These are phyloP conservation scores for Cettia cetti DNA, from an alignment of 2,113 vertebrate species.

Conservation along the genomic window DNA sequence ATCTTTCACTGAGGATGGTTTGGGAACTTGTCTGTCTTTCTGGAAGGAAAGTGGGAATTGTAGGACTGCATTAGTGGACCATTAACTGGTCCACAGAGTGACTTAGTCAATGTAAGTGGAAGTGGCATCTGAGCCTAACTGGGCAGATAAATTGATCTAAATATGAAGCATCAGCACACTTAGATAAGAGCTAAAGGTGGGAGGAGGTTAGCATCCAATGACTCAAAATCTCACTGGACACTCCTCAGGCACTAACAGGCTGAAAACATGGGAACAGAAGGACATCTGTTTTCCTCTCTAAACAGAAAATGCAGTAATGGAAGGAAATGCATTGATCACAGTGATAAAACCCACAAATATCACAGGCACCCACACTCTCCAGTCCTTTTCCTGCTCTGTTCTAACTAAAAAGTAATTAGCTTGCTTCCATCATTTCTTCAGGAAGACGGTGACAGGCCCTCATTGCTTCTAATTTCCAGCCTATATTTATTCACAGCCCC, in stretches of 20 bases:
- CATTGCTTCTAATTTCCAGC: background rate
- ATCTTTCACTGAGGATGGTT: background rate
- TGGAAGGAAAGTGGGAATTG: background rate
- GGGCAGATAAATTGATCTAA: background rate
- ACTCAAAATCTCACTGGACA: background rate
- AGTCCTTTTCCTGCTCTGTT: background rate
- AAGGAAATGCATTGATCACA: background rate
- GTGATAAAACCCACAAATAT: background rate
- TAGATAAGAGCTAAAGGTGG: background rate
- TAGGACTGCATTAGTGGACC: background rate
- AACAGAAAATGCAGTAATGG: background rate
- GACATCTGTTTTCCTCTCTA: background rate
- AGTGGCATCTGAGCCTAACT: background rate
- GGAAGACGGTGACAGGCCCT: background rate
- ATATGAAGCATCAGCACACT: background rate
- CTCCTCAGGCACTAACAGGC: background rate
- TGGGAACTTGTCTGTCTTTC: background rate
- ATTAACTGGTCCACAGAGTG: background rate
- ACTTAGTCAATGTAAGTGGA: background rate
- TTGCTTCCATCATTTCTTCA: background rate
- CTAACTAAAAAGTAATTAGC: background rate
- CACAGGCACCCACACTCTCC: background rate
- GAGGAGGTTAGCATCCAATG: background rate
- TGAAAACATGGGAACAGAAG: background rate
- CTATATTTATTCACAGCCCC: background rate